A percentile compares a stretch with the other conserved stretches of the same genome.
phyloP scores from a whole-genome alignment of 1,140 invertebrate species.

The Fopius arisanus region DNA sequence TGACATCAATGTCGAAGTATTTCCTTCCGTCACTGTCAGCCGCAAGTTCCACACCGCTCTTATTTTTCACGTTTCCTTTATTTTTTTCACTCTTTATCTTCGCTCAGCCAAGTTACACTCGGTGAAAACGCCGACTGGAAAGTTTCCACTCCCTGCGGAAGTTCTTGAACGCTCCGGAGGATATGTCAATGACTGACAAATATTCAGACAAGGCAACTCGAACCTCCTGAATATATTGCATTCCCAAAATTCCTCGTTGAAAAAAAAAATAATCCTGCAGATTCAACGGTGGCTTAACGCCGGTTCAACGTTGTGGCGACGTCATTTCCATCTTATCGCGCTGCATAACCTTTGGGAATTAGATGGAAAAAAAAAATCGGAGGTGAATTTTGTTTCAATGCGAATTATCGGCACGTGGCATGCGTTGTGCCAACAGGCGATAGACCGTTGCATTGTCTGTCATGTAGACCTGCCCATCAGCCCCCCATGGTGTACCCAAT shows the following conservation, averaged over 20 bases:
- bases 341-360: background rate
- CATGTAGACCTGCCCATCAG: background rate
- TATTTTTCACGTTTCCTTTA: slow-evolving; percentile 1
- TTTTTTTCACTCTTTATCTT: slow-evolving; percentile 20
- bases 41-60: slow-evolving; percentile 29
- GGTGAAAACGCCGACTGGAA: slow-evolving; percentile 27
- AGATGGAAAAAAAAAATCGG: background rate
- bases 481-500: background rate
- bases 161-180: slow-evolving; percentile 13
- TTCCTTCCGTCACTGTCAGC: slow-evolving; percentile 39
- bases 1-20: slow-evolving; percentile 28
- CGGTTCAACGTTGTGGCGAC: no score
- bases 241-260: background rate
- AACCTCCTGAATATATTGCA: slow-evolving; percentile 21
- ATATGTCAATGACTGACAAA: slow-evolving; percentile 39
- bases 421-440: slow-evolving; percentile 17
- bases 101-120: background rate
- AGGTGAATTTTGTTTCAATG: slow-evolving; percentile 30
- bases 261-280: background rate
- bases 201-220: slow-evolving; percentile 33
- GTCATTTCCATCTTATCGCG: background rate
- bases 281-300: no score
- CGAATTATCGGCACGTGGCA: slow-evolving; percentile 48
- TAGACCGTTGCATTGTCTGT: slow-evolving; percentile 10
- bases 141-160: slow-evolving; percentile 31